A percentile compares a stretch with the other conserved stretches of the same genome.
Evolutionary conservation across 2,888 invertebrate genomes (phyloP).

Genomic region (Laothoe populi): DNA sequence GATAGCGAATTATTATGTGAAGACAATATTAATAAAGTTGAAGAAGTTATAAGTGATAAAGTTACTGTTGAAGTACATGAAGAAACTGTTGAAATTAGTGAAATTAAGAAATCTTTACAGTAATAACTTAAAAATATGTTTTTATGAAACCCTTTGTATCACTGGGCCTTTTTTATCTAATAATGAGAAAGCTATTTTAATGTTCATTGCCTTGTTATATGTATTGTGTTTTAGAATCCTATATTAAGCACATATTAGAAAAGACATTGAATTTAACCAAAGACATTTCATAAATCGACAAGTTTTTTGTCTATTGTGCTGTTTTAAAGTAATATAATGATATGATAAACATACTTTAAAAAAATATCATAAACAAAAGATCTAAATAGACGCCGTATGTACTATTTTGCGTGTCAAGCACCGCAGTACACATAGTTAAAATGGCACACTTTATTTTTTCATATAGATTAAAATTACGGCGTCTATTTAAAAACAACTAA

Average conservation of each 20-base stretch:
- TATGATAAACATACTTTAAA: too few species aligned
- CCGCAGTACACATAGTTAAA: too few species aligned
- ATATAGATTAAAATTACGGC: too few species aligned
- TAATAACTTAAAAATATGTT: not conserved
- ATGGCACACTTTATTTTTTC: too few species aligned
- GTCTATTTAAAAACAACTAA: too few species aligned
- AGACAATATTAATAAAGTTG: slow-evolving; percentile 21
- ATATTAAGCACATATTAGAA: not conserved
- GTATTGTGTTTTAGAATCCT: not conserved
- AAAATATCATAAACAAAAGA: too few species aligned
- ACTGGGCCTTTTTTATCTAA: slow-evolving; percentile 11
- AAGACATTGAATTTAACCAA: not conserved
- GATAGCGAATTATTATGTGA: not conserved
- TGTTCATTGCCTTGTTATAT: slow-evolving; percentile 15
- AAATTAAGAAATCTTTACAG: not conserved
- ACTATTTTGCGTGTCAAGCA: too few species aligned
- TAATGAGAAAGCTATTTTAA: slow-evolving; percentile 4
- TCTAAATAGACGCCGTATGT: too few species aligned
- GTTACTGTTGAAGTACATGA: not conserved
- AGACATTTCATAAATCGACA: too few species aligned
- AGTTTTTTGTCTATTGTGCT: not conserved
- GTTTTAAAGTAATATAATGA: too few species aligned
- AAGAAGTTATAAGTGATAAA: not conserved
- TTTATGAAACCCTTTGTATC: slow-evolving; percentile 21
- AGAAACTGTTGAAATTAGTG: slow-evolving; percentile 3